Evolutionary conservation across 1,140 invertebrate species (phyloP).

Genomic region (Uloborus diversus): DNA sequence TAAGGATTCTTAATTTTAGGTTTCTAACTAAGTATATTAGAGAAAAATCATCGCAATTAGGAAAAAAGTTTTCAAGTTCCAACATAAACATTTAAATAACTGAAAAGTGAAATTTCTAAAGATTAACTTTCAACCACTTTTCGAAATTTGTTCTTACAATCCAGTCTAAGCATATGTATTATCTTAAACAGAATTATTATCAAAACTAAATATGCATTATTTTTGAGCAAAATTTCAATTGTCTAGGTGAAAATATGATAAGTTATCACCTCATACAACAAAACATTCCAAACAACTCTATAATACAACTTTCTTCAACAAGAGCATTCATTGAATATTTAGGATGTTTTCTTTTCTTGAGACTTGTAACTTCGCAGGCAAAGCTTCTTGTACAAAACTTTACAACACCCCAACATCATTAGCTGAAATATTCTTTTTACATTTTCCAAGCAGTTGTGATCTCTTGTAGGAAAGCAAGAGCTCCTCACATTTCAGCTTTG

Average conservation of each 20-base stretch:
- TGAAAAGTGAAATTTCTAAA: background rate
- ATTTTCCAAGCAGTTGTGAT: background rate
- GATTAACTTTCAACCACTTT: background rate
- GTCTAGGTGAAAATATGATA: background rate
- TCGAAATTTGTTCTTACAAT: background rate
- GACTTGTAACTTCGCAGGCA: background rate
- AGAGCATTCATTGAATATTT: too few species aligned
- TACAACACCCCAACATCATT: background rate
- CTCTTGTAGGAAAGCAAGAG: background rate
- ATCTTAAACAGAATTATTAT: slow-evolving; percentile 1
- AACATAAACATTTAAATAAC: background rate
- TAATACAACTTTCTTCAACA: too few species aligned
- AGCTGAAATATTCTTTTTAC: background rate
- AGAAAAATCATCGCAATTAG: background rate
- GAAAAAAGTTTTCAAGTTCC: background rate
- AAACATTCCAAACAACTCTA: slow-evolving; percentile 7
- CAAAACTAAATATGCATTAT: slow-evolving; percentile 19
- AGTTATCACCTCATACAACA: background rate
- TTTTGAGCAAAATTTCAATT: slow-evolving; percentile 22
- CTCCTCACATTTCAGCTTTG: background rate
- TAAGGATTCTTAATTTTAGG: background rate
- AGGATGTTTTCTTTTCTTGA: background rate
- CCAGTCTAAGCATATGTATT: background rate
- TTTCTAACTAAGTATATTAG: background rate
- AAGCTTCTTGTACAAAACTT: background rate